Base-by-base conservation (phyloP, 2,888 invertebrate species). In the Uropetala carovei region DNA sequence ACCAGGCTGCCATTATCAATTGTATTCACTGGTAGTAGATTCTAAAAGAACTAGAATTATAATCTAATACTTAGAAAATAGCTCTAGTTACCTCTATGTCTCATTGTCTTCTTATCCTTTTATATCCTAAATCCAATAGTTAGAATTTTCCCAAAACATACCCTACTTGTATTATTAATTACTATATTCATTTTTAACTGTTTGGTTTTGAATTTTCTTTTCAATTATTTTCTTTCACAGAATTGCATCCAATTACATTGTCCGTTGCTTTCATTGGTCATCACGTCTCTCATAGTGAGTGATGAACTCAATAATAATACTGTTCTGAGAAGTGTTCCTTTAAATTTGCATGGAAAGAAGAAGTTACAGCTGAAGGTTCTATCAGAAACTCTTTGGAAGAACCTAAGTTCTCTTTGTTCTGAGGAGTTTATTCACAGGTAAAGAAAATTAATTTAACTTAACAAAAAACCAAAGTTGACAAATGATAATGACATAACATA, bases 351-450 rank as follows among this genome's bases (percentile, higher is more conserved):
- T 93, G 94, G 94, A 18, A 94, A 95, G 43, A 95, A 96, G 93
- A 95, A 95, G 0, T 94, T 94, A 27, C 96, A 96, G 93, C 94
- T 97, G 68, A 95, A 94, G 64, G 94, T 94, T 8, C 93, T 97
- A 22, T 95, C 96, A 93, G 95, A 96, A 93, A 94, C 96, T 16
- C 93, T 97, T 10, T 97, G 97, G 97, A 96, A 95, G 92, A 97
- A 97, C 94, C 95, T 96, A 89, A 95, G 95, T 0, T 95, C 96
- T 0, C 93, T 97, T 56, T 95, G 96, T 86, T 94, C 95, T 0
- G 93, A 95, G 9, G 94, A 95, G 64, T 95, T 95, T 9, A 94
- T 96, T 93, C 96, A 95, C 94, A 93, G 93, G 84, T 92, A 27
- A 92, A n/a, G 1, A 43, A 43, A 43, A 43, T 43, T 43, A 43